phyloP scores from a whole-genome alignment of 2,113 vertebrate genomes.

The Hydropotes inermis region DNA sequence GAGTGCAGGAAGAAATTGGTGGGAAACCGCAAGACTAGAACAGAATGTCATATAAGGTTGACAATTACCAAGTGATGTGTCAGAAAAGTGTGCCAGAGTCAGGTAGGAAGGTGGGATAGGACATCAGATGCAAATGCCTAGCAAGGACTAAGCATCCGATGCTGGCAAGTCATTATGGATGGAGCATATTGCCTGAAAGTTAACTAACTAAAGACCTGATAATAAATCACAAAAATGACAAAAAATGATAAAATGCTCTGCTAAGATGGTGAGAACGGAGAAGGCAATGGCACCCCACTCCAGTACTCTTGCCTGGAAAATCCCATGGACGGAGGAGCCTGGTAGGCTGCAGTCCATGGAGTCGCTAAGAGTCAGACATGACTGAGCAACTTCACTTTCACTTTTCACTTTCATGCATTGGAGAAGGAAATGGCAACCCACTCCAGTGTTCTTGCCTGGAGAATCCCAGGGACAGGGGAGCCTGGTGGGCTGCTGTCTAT shows the following conservation, averaged over 20 bases:
- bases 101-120: not conserved
- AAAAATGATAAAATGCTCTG: not conserved
- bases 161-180: not conserved
- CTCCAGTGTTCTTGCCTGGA: no score
- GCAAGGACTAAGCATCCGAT: not conserved
- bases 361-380: no score
- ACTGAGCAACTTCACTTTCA: no score
- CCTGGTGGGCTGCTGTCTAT: no score
- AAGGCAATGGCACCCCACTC: no score
- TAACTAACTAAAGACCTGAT: not conserved
- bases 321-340: no score
- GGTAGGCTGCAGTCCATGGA: no score
- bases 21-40: not conserved
- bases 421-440: no score
- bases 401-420: no score
- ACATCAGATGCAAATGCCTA: not conserved
- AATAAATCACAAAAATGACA: not conserved
- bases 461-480: no score
- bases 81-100: not conserved
- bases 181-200: not conserved
- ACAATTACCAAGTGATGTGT: not conserved
- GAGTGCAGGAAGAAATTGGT: rapidly evolving
- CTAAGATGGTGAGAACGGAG: not conserved
- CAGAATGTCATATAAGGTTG: no score
- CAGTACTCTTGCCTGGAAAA: no score